These are phyloP conservation scores for Macrotus californicus DNA, from an alignment of 2,113 vertebrate species.

Conservation along the genomic window DNA sequence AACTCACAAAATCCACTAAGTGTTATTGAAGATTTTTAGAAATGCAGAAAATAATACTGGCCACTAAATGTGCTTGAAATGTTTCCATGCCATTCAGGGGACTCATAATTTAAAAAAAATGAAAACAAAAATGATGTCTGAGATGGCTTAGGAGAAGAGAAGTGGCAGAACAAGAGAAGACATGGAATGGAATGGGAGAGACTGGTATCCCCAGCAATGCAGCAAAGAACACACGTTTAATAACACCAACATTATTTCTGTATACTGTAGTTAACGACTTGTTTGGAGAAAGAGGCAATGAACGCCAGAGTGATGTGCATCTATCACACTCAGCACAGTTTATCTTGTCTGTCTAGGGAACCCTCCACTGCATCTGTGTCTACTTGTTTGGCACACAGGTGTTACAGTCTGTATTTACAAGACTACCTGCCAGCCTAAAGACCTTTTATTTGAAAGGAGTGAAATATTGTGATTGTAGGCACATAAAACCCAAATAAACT, in stretches of 20 bases:
- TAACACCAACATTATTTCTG: neutral
- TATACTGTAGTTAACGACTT: neutral
- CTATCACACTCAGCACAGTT: neutral
- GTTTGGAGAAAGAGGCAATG: neutral
- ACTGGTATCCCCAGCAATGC: neutral
- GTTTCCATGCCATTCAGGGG: neutral
- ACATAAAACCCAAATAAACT: conserved; percentile 49
- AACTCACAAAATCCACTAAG: neutral
- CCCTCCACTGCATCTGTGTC: neutral
- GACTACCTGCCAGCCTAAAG: neutral
- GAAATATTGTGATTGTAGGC: conserved; percentile 51
- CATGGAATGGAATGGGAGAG: neutral
- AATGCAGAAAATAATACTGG: neutral
- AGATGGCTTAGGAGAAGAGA: neutral
- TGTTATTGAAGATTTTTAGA: neutral
- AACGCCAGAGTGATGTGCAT: neutral
- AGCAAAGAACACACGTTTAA: neutral
- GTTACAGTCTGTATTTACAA: conserved; percentile 34
- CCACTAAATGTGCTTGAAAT: neutral
- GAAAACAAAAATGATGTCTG: neutral
- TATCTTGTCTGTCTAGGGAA: neutral
- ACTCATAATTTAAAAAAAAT: neutral
- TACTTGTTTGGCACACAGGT: conserved; percentile 45
- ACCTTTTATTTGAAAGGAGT: conserved; percentile 28
- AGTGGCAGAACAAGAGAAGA: neutral